Percentiles rank a stretch among this genome's conserved stretches.
Evolutionary conservation across 1,140 invertebrate species (phyloP).

Genomic region (Drosophila tristis): DNA sequence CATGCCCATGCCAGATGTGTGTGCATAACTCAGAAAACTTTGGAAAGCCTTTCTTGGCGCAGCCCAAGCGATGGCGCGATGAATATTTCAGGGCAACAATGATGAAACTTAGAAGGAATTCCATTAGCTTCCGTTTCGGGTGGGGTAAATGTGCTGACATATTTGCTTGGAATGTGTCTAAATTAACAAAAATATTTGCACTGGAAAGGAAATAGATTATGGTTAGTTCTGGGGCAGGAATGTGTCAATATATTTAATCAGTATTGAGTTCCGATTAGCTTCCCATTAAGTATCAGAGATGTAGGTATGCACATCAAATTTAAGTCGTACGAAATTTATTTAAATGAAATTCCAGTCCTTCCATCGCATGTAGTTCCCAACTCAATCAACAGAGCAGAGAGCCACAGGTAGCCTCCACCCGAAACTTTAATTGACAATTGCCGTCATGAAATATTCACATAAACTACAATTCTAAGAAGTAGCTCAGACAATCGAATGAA

Average conservation of each 20-base stretch:
- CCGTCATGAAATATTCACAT: conserved; percentile 72
- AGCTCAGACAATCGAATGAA: conserved; percentile 68
- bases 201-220: too few relatives aligned
- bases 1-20: conserved; percentile 18
- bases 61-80: conserved; percentile 26
- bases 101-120: conserved; percentile 43
- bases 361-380: conserved; percentile 18
- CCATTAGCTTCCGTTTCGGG: conserved; percentile 22
- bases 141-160: too few relatives aligned
- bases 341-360: conserved; percentile 1
- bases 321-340: too few relatives aligned
- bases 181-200: too few relatives aligned
- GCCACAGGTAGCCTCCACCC: conserved; percentile 31
- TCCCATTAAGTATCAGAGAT: too few relatives aligned
- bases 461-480: conserved; percentile 73
- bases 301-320: too few relatives aligned
- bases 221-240: too few relatives aligned
- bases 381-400: conserved; percentile 28
- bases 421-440: conserved; percentile 73
- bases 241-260: too few relatives aligned
- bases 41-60: conserved; percentile 43
- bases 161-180: too few relatives aligned
- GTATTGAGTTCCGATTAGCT: too few relatives aligned
- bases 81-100: conserved; percentile 41
- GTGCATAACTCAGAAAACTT: conserved; percentile 36